Conservation (phyloP, 1,140 invertebrate species). For the Drosophila yakuba region DNA sequence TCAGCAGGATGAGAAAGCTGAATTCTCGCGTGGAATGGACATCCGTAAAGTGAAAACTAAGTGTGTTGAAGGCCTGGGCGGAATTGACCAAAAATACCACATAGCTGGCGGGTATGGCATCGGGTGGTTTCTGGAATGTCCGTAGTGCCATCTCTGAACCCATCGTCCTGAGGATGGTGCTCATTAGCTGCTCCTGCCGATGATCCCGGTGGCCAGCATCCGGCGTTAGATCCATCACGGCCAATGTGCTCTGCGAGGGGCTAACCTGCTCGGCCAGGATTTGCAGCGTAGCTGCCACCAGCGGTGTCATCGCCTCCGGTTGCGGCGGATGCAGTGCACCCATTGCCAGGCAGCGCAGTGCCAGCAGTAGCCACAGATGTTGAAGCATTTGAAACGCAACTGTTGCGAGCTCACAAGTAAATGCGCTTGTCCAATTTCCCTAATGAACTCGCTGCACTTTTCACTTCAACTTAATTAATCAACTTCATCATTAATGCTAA, state of each 20-base stretch:
- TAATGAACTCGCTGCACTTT: background rate
- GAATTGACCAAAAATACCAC: conserved; percentile 58
- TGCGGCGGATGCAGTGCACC: conserved; percentile 19
- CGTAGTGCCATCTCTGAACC: conserved; percentile 32
- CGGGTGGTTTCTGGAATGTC: conserved; percentile 17
- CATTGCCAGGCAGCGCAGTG: background rate
- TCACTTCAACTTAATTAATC: no score
- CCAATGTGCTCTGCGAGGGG: conserved; percentile 36
- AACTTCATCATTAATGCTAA: background rate
- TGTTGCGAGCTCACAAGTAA: background rate
- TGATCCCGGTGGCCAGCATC: background rate
- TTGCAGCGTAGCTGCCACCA: conserved; percentile 36
- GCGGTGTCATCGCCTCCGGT: background rate
- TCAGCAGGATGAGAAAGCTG: conserved; percentile 59
- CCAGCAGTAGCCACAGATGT: conserved; percentile 15
- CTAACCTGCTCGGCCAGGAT: conserved; percentile 44
- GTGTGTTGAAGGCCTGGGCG: conserved; percentile 30
- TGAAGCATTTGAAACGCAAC: conserved; percentile 5
- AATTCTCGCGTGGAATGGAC: conserved; percentile 46
- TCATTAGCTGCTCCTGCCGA: conserved; percentile 24
- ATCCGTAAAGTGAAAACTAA: conserved; percentile 44
- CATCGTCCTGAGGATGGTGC: conserved; percentile 26
- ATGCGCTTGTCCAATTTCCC: background rate
- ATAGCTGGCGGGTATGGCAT: conserved; percentile 32
- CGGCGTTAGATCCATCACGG: conserved; percentile 40